Evolutionary conservation across 2,797 vertebrate genomes (phyloP).

Genomic region (Paratrypauchen microcephalus): DNA sequence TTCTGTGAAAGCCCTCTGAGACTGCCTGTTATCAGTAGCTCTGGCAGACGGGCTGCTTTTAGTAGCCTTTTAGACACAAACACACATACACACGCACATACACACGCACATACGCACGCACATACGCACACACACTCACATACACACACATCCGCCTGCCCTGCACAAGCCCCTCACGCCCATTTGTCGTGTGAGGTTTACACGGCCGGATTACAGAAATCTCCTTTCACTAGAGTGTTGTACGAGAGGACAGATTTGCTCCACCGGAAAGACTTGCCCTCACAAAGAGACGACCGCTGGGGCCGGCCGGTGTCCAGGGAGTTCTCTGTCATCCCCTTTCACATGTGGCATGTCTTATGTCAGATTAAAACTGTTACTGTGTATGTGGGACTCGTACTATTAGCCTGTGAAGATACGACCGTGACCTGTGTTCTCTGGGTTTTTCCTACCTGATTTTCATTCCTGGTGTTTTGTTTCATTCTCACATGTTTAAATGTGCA

Average conservation of each 20-base stretch:
- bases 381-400: conserved; percentile 10
- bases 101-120: background rate
- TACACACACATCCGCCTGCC: conserved; percentile 16
- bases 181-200: conserved; percentile 77
- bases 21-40: conserved; percentile 64
- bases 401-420: background rate
- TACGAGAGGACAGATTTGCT: conserved; percentile 62
- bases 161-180: conserved; percentile 63
- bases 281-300: conserved; percentile 48
- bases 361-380: conserved; percentile 41
- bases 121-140: background rate
- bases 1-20: conserved; percentile 39
- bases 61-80: conserved; percentile 40
- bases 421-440: conserved; percentile 9
- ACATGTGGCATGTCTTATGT: conserved; percentile 45
- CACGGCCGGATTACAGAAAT: conserved; percentile 78
- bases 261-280: conserved; percentile 43
- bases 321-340: conserved; percentile 52
- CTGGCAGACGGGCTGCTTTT: conserved; percentile 59
- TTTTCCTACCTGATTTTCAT: too few relatives aligned
- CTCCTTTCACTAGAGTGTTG: conserved; percentile 69
- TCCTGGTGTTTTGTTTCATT: too few relatives aligned
- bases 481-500: too few relatives aligned
- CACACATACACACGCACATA: background rate
- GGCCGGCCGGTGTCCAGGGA: conserved; percentile 39